Percentiles rank a stretch among this genome's conserved stretches.
Conservation (phyloP, 2,113 vertebrate genomes). For the Podiceps cristatus region DNA sequence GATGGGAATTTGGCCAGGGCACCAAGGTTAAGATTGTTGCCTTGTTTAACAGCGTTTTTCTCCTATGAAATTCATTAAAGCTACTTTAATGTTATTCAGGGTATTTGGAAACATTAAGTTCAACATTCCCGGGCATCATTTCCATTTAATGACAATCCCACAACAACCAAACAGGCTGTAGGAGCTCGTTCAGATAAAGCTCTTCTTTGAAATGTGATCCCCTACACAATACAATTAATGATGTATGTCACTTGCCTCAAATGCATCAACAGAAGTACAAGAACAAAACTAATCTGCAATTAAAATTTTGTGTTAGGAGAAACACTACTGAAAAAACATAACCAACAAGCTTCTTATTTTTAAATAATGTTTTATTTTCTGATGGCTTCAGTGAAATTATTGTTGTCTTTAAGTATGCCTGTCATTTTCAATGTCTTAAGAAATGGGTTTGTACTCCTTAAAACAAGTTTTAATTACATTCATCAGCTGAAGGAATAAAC, state of each 20-base stretch:
- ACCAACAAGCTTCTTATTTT: neutral
- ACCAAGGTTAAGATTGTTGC: neutral
- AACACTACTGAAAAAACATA: neutral
- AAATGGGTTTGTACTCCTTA: neutral
- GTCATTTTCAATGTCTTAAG: neutral
- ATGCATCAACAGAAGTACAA: neutral
- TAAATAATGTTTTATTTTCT: neutral
- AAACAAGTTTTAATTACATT: neutral
- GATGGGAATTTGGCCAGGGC: neutral
- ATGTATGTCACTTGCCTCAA: neutral
- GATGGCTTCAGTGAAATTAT: neutral
- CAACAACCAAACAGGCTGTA: neutral
- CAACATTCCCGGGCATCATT: neutral
- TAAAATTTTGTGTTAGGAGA: slow-evolving; percentile 20
- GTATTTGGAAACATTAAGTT: neutral
- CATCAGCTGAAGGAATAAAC: neutral
- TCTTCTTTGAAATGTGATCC: slow-evolving; percentile 10
- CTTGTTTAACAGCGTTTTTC: neutral
- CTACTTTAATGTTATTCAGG: neutral
- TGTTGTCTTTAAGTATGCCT: neutral
- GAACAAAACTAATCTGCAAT: slow-evolving; percentile 44
- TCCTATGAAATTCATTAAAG: slow-evolving; percentile 8
- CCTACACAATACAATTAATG: slow-evolving; percentile 1
- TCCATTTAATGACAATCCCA: slow-evolving; percentile 9
- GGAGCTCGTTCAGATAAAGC: neutral